Evolutionary conservation across 37 sponge, comb jelly and placozoan genomes (phyloP).

Genomic region (Lycopodina hypogea): DNA sequence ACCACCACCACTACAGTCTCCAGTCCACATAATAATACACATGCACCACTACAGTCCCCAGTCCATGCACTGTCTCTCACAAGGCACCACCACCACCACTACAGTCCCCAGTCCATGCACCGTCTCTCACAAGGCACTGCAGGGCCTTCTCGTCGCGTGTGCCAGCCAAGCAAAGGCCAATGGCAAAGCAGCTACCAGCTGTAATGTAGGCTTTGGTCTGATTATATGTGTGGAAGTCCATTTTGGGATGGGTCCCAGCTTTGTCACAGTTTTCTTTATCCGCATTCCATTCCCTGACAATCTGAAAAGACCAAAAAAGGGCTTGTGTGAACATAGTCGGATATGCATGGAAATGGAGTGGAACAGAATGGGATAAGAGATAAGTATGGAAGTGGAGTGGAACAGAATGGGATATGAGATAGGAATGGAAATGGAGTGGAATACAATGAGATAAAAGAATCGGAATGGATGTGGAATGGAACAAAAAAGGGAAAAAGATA

Average conservation of each 20-base stretch:
- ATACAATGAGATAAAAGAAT: too few relatives aligned
- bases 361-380: too few relatives aligned
- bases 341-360: too few relatives aligned
- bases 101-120: not conserved
- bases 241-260: too few relatives aligned
- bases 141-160: slow-evolving; percentile 63
- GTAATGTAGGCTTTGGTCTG: slow-evolving; percentile 57
- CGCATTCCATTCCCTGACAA: not conserved
- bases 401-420: too few relatives aligned
- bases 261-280: too few relatives aligned
- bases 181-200: slow-evolving; percentile 80
- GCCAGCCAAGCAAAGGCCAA: slow-evolving; percentile 86
- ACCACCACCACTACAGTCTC: not conserved
- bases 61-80: too few relatives aligned
- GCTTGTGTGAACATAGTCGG: too few relatives aligned
- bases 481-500: not conserved
- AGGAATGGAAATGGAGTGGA: not conserved
- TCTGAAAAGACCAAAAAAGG: not conserved
- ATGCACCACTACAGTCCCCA: not conserved
- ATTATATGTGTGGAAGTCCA: slow-evolving; percentile 46
- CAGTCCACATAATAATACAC: slow-evolving; percentile 49
- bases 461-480: not conserved
- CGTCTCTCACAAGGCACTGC: slow-evolving; percentile 46
- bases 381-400: not conserved
- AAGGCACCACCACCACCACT: not conserved